These are phyloP conservation scores for Muscicapa comitata DNA, from an alignment of 2,797 vertebrate species.

Conservation along the genomic window DNA sequence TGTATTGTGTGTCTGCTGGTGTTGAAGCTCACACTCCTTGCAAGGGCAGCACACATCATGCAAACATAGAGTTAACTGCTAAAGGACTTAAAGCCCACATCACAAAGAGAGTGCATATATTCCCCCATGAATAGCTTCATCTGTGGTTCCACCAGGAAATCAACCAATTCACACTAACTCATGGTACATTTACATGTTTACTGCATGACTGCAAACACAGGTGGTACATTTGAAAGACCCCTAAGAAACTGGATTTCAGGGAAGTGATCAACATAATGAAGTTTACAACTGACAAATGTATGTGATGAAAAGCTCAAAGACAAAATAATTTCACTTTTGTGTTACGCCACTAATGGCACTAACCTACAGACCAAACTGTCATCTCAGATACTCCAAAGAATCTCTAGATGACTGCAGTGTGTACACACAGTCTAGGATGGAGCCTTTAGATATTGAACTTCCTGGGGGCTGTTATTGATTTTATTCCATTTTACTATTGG, in stretches of 20 bases:
- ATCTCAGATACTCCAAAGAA: neutral
- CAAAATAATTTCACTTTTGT: neutral
- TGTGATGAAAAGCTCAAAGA: slow-evolving; percentile 6
- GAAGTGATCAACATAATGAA: neutral
- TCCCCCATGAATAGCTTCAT: neutral
- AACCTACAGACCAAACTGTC: neutral
- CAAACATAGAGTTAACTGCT: neutral
- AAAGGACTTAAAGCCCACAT: neutral
- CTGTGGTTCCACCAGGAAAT: neutral
- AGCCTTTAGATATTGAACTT: slow-evolving; percentile 30
- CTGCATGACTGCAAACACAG: neutral
- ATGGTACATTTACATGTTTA: neutral
- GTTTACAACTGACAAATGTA: neutral
- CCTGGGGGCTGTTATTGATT: neutral
- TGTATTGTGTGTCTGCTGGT: neutral
- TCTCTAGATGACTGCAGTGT: neutral
- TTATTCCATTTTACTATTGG: neutral
- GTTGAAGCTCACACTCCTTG: neutral
- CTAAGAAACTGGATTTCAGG: neutral
- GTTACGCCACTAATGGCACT: neutral
- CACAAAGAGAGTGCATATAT: neutral
- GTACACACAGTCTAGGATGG: neutral
- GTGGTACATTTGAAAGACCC: neutral
- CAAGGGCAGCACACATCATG: neutral
- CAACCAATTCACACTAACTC: neutral